Conservation (phyloP, 2,113 vertebrate genomes). For the Zosterops pallidus region DNA sequence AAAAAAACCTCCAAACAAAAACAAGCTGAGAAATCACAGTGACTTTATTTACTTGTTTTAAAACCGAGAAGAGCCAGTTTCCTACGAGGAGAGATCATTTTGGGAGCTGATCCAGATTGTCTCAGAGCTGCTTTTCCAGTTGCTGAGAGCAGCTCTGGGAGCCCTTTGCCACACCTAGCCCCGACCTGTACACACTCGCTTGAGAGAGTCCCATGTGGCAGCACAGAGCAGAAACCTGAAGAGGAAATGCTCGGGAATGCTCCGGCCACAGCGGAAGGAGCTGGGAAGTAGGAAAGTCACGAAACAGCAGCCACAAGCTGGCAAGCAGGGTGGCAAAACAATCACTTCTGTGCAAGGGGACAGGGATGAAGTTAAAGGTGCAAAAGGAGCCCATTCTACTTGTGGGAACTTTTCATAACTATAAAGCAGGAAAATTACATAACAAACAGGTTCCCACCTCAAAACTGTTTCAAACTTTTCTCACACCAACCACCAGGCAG, state of each 20-base stretch:
- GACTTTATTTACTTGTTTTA: background rate
- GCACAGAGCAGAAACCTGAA: background rate
- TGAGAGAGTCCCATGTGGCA: background rate
- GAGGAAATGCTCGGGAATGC: background rate
- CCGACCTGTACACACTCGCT: background rate
- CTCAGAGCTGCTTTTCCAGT: background rate
- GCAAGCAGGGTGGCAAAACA: background rate
- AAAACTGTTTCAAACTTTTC: background rate
- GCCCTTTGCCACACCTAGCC: constrained; percentile 15
- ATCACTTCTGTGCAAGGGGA: background rate
- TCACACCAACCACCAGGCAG: background rate
- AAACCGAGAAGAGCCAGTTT: constrained; percentile 3
- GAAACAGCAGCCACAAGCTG: background rate
- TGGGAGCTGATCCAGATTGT: constrained; percentile 6
- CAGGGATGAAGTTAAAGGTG: background rate
- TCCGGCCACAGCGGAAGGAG: background rate
- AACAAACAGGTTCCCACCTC: background rate
- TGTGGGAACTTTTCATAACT: background rate
- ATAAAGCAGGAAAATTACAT: background rate
- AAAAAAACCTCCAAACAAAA: background rate
- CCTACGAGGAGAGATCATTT: background rate
- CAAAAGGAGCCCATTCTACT: background rate
- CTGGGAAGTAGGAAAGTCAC: background rate
- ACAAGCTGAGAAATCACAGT: background rate
- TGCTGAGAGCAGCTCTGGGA: background rate